Evolutionary conservation across 2,113 vertebrate species (phyloP), one percentile per base, ranked within the genome.

Genomic region (Phycodurus eques): DNA sequence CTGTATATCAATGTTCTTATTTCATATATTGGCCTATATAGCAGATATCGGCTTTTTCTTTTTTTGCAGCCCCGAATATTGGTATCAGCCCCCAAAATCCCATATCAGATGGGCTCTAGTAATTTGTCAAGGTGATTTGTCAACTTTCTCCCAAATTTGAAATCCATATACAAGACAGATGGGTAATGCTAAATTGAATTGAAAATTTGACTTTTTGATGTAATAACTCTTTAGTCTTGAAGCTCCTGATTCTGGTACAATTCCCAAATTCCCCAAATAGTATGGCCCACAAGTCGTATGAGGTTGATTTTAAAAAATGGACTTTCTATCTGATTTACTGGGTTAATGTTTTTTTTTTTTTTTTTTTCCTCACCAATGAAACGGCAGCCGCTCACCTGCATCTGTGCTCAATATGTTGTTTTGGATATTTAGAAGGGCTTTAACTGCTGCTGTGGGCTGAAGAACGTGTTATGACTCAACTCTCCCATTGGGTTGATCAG

Each of bases 401-500:
- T 68, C 62, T 60, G 49, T 64, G 63, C 15, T 62, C 56, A 60
- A 68, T 43, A 49, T 65, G 66, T 54, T 74, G 39, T 66, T 83
- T 74, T 76, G 61, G 53, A 75, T 64, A 59, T 69, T 72, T 67
- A 46, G 49, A 80, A 12, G 3, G 53, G 70, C 75, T 76, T 68
- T 72, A 71, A 74, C 60, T 22, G 3, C 51, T 83, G 79, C 81
- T 76, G 47, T 66, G 80, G 76, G 80, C 72, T 67, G 44, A 7
- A 11, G 44, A 60, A 57, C 64, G 19, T 4, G 1, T 17, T 67
- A 43, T 68, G 73, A 49, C 57, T 74, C 82, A 72, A 5, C 35
- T 80, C 39, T 72, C 82, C 76, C 69, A 75, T 80, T 72, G 67
- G 54, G 27, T 68, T 77, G 68, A 85, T 80, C 63, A 79, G 81